These are phyloP conservation scores for Eidolon dupreanum DNA, from an alignment of 2,797 vertebrate genomes.

Conservation along the genomic window DNA sequence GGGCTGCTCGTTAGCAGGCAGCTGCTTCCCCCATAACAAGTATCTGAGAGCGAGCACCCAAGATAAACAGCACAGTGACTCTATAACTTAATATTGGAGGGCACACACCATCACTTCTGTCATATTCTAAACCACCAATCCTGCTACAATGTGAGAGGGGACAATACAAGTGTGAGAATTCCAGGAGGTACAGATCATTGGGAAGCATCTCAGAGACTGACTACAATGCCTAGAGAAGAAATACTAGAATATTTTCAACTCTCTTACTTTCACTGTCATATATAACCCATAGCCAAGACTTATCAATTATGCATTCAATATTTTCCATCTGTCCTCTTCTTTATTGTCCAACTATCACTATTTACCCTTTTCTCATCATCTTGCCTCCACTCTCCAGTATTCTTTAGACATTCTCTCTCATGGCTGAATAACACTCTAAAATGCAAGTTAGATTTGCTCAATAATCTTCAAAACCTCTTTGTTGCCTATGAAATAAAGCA, in stretches of 20 bases:
- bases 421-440: neutral
- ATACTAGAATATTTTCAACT: neutral
- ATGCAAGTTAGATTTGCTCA: neutral
- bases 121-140: neutral
- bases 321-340: neutral
- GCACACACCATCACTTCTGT: neutral
- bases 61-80: neutral
- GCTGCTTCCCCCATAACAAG: neutral
- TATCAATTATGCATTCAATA: neutral
- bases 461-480: neutral
- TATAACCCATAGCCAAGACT: neutral
- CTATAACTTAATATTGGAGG: neutral
- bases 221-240: neutral
- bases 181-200: neutral
- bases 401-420: neutral
- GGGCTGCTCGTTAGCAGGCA: neutral
- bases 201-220: neutral
- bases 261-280: neutral
- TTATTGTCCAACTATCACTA: neutral
- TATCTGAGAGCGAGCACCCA: neutral
- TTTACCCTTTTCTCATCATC: neutral
- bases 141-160: neutral
- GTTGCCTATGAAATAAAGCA: neutral
- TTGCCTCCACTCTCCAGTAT: neutral
- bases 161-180: neutral